Evolutionary conservation across 2,113 vertebrate genomes (phyloP), one percentile per base, ranked within the genome.

Genomic region (Regulus satrapa): DNA sequence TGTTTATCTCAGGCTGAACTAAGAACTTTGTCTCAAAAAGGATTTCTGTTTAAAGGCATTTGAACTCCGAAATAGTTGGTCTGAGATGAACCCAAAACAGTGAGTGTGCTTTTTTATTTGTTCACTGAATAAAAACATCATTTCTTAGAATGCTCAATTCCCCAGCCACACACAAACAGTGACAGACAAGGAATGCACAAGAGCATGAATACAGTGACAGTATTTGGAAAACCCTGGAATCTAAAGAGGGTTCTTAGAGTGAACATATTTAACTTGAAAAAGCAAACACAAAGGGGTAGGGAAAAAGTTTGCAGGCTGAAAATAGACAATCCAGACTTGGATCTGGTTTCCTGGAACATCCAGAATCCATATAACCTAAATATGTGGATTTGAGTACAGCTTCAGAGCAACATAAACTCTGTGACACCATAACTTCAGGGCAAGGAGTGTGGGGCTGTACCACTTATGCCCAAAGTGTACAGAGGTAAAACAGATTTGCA

Each of bases 301-400:
- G 21, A 62, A 21, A 49, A 83, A 34, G 29, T 20, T n/a, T 31
- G 10, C 32, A 75, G 5, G 17, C 54, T 68, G 66, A 52, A 90
- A 81, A 45, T 12, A 24, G 28, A 59, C 19, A 82, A 38, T 29
- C 10, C 49, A 38, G 15, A 43, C 29, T 55, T 54, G 28, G 29
- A 75, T 68, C 15, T 66, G 15, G 19, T 81, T 82, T 85, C 24
- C 54, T 79, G 62, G 32, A 83, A 76, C 62, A 93, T 48, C 18
- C 49, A 76, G 41, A 49, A 73, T 69, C 29, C 6, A 1, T 41
- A 16, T 19, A 66, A 80, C 26, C 63, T 49, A 64, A 64, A 52
- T 23, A 71, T 1, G 1, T 1, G 0, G 36, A 75, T 91, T 52
- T 3, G 1, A 46, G 25, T 52, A 31, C 0, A 3, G 34, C 36